phyloP scores from a whole-genome alignment of 2,113 vertebrate genomes.

The Gymnarchus niloticus region DNA sequence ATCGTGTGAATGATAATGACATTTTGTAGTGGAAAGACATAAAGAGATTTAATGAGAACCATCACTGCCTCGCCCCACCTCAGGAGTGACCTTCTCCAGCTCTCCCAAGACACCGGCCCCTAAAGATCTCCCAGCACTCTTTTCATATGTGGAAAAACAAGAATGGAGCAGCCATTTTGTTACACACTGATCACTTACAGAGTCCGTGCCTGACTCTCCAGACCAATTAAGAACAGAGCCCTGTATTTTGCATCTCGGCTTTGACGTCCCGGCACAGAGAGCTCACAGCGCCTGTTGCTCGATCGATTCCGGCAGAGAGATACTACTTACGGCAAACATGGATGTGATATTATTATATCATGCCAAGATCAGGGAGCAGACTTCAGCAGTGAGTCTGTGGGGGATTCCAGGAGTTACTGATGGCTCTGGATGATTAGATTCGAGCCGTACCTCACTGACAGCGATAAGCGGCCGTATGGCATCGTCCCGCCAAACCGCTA shows the following conservation, averaged over 20 bases:
- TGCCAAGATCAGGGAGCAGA: background rate
- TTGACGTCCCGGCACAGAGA: background rate
- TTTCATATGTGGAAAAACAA: background rate
- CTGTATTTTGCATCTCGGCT: background rate
- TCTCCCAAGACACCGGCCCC: background rate
- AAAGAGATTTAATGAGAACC: slow-evolving; percentile 61
- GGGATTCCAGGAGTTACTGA: background rate
- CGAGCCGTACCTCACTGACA: background rate
- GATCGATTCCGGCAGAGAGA: background rate
- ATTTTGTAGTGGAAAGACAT: slow-evolving; percentile 47
- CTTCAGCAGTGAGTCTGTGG: background rate
- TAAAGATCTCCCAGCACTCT: background rate
- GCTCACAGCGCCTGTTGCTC: background rate
- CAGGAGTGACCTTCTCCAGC: background rate
- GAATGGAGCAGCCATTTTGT: background rate
- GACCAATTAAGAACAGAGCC: background rate
- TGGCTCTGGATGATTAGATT: background rate
- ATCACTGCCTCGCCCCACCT: background rate
- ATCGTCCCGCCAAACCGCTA: too few species aligned
- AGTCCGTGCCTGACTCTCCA: background rate
- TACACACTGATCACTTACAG: background rate
- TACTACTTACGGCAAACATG: slow-evolving; percentile 1
- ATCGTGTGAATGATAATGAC: slow-evolving; percentile 54
- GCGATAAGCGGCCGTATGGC: background rate
- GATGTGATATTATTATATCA: background rate